These are phyloP conservation scores for Copidosoma floridanum DNA, from an alignment of 1,140 invertebrate species.

Conservation along the genomic window DNA sequence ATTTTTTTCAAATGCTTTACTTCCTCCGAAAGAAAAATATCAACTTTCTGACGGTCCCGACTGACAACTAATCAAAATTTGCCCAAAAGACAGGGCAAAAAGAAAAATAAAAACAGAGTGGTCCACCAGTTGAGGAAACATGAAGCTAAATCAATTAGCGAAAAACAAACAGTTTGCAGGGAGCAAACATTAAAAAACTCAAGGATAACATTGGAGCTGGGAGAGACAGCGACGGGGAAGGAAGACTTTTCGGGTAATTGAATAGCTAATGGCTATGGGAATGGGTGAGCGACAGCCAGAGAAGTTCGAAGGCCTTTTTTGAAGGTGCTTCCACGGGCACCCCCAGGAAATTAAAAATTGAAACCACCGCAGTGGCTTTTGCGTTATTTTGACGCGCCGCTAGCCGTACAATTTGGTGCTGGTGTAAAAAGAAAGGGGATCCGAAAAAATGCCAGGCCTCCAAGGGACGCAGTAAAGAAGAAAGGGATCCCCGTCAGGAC, in stretches of 20 bases:
- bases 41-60: too few species aligned
- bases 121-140: background rate
- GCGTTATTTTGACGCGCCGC: background rate
- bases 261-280: background rate
- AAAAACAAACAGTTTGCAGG: background rate
- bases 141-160: slow-evolving; percentile 10
- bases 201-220: background rate
- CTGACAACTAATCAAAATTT: too few species aligned
- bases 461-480: too few species aligned
- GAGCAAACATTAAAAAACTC: background rate
- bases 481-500: background rate
- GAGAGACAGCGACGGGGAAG: too few species aligned
- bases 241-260: slow-evolving; percentile 10
- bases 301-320: background rate
- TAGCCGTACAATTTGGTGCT: too few species aligned
- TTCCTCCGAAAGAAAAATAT: too few species aligned
- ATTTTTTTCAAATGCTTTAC: too few species aligned
- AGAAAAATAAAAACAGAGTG: too few species aligned
- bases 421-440: too few species aligned
- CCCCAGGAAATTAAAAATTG: slow-evolving; percentile 7
- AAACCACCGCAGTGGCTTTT: background rate
- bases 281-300: background rate
- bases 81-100: too few species aligned
- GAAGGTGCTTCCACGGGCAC: background rate
- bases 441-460: too few species aligned